phyloP scores from a whole-genome alignment of 2,113 vertebrate genomes.

The Acinonyx jubatus region DNA sequence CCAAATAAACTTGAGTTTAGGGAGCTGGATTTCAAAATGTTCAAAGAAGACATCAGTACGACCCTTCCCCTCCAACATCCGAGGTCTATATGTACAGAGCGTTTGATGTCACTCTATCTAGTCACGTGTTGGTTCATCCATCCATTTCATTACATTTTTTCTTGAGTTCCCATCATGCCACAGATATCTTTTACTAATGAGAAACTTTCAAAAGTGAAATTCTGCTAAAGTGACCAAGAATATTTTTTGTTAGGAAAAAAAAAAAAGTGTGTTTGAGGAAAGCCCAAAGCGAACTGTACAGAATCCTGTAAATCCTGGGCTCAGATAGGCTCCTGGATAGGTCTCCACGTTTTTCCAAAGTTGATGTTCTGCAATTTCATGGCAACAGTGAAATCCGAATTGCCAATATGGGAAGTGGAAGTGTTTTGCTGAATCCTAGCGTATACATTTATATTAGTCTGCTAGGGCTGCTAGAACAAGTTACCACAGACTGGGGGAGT shows the following conservation, averaged over 20 bases:
- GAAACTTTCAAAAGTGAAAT: constrained; percentile 28
- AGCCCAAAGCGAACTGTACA: not conserved
- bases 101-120: not conserved
- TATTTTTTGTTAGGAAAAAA: not conserved
- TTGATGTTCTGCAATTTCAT: not conserved
- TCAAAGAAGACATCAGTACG: not conserved
- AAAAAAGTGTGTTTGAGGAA: not conserved
- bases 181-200: not conserved
- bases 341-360: not conserved
- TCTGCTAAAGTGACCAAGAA: not conserved
- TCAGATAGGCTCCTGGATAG: not conserved
- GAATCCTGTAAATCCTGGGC: not conserved
- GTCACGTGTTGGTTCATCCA: too few species aligned
- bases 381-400: not conserved
- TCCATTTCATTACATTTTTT: not conserved
- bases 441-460: not conserved
- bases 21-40: not conserved
- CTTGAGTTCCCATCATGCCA: not conserved
- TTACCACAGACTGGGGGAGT: not conserved
- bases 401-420: not conserved
- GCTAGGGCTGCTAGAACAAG: not conserved
- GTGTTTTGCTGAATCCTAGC: not conserved
- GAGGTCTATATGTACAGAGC: not conserved
- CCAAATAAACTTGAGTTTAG: not conserved
- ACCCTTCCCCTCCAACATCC: not conserved